Conservation (phyloP, 1,140 invertebrate genomes). For the Hycleus phaleratus region DNA sequence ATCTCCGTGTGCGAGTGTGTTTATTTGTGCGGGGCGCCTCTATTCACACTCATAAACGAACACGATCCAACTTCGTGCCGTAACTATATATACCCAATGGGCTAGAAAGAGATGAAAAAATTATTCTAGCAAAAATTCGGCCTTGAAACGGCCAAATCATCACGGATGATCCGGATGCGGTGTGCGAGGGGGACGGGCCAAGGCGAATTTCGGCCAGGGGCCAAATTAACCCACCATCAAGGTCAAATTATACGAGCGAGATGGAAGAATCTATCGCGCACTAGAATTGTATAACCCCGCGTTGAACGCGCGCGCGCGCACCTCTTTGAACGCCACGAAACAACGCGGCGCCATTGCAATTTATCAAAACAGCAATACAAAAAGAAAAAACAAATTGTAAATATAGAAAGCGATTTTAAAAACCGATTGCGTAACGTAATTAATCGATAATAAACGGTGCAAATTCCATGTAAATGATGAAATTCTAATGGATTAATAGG, state of each 20-base stretch:
- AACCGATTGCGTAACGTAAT: no score
- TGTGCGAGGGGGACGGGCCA: neutral
- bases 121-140: slow-evolving; percentile 9
- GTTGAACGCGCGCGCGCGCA: no score
- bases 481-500: slow-evolving; percentile 32
- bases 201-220: neutral
- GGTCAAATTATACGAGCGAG: neutral
- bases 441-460: no score
- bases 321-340: no score
- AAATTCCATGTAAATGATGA: neutral
- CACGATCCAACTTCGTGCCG: slow-evolving; percentile 13
- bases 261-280: no score
- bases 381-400: no score
- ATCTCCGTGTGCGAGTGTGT: neutral
- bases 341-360: no score
- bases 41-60: slow-evolving; percentile 7
- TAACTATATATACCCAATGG: neutral
- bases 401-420: no score
- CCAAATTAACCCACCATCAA: neutral
- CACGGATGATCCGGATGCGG: neutral
- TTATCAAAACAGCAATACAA: no score
- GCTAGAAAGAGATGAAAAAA: neutral
- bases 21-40: neutral
- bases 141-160: slow-evolving; percentile 12
- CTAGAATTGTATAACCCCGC: no score